phyloP scores from a whole-genome alignment of 2,888 invertebrate species.

The Hedychridium roseum region DNA sequence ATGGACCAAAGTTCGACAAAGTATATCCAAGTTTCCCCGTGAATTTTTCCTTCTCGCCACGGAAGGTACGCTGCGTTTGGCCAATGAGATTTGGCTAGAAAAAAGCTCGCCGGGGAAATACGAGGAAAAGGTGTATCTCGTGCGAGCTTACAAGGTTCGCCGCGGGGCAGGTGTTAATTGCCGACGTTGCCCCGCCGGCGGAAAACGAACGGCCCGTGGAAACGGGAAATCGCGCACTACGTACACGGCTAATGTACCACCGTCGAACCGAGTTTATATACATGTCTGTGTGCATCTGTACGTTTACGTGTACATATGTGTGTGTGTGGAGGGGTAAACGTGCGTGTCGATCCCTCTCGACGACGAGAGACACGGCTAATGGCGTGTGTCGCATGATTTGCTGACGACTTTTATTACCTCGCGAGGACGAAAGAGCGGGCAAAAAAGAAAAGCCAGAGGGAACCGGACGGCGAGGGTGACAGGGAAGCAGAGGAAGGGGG shows the following conservation, averaged over 20 bases:
- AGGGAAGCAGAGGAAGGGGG: conserved; percentile 7
- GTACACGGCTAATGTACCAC: not conserved
- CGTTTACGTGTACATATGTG: no score
- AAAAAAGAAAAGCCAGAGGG: not conserved
- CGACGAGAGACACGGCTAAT: conserved; percentile 40
- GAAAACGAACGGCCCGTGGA: no score
- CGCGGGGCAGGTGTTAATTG: conserved; percentile 42
- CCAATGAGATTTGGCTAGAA: no score
- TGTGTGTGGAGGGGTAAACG: no score
- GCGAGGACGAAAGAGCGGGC: conserved; percentile 2
- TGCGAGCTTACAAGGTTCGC: conserved; percentile 17
- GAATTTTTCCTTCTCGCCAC: no score
- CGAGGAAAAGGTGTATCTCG: no score
- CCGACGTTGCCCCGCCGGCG: no score
- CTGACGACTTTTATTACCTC: conserved; percentile 55
- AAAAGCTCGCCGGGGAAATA: no score
- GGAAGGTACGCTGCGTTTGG: no score
- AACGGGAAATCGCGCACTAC: not conserved
- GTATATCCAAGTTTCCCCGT: no score
- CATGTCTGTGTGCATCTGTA: no score
- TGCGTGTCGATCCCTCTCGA: conserved; percentile 18
- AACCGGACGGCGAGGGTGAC: not conserved
- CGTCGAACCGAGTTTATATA: not conserved
- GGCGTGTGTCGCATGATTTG: conserved; percentile 60
- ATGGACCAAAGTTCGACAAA: no score